Evolutionary conservation across 2,113 vertebrate species (phyloP), one percentile per base, ranked within the genome.

Genomic region (Dromaius novaehollandiae): DNA sequence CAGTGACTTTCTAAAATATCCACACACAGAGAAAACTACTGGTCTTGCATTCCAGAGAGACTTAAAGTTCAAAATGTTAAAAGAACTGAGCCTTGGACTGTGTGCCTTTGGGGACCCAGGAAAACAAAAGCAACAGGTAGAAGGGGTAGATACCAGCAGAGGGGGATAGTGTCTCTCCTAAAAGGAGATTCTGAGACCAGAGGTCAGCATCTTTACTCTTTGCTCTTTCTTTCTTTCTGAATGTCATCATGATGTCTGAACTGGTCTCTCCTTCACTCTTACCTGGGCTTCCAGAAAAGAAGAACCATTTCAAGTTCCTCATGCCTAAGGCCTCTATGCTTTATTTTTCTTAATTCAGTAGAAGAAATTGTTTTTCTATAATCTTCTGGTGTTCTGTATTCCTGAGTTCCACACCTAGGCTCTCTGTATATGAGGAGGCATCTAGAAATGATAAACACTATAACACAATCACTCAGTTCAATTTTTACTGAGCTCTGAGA

Each of bases 111-210:
- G 64, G 55, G 9, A 73, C 16, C 32, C 0, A 38, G 3, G n/a
- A 2, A 71, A 60, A 24, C 7, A 79, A 82, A 88, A 82, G 25
- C 19, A 28, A 56, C 32, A 42, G 36, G 11, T 48, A 86, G 22
- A 79, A 14, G 91, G 95, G 42, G 10, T 17, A 4, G 1, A 60
- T 60, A 85, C 93, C 91, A 97, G 84, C 87, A 97, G 93, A 94
- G 84, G 92, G 93, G 24, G 88, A 60, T 68, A 95, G 91, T 64
- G 46, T 46, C 85, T 77, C 85, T 95, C 68, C 79, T 70, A 46
- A 65, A 91, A 56, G 36, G 58, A 89, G 87, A 83, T 75, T 55
- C 55, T 81, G 69, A 88, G 71, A 36, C 87, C 89, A 88, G 73
- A 92, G 87, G 89, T 95, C 84, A 96, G 13, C 38, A 74, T 69